Conservation (phyloP, 2,113 vertebrate genomes). For the Otis tarda region DNA sequence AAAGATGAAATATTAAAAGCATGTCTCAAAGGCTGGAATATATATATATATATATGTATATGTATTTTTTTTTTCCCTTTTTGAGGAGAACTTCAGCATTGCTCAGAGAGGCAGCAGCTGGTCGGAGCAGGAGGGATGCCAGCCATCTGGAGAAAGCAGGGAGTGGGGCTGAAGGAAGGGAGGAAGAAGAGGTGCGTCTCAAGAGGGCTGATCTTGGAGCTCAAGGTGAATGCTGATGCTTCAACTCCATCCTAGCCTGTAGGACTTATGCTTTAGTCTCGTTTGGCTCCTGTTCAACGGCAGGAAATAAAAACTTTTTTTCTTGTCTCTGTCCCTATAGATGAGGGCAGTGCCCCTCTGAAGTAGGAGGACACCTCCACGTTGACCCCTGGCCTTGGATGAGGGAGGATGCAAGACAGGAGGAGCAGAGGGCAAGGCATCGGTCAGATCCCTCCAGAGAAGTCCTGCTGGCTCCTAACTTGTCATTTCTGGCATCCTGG, state of each 20-base stretch:
- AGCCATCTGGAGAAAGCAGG: background rate
- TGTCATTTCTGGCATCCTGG: background rate
- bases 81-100: background rate
- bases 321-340: background rate
- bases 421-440: background rate
- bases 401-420: background rate
- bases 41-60: too few species aligned
- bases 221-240: background rate
- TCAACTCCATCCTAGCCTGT: background rate
- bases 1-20: slow-evolving; percentile 26
- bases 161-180: background rate
- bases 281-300: background rate
- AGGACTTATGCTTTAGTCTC: background rate
- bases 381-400: background rate
- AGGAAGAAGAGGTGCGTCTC: background rate
- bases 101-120: background rate
- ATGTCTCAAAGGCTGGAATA: background rate
- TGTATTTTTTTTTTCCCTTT: background rate
- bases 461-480: background rate
- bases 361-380: background rate
- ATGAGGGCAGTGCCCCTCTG: background rate
- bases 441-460: background rate
- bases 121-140: background rate
- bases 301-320: background rate
- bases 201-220: background rate